Evolutionary conservation across 2,113 vertebrate species (phyloP), one percentile per base, ranked within the genome.

Genomic region (Microcebus jonahi): DNA sequence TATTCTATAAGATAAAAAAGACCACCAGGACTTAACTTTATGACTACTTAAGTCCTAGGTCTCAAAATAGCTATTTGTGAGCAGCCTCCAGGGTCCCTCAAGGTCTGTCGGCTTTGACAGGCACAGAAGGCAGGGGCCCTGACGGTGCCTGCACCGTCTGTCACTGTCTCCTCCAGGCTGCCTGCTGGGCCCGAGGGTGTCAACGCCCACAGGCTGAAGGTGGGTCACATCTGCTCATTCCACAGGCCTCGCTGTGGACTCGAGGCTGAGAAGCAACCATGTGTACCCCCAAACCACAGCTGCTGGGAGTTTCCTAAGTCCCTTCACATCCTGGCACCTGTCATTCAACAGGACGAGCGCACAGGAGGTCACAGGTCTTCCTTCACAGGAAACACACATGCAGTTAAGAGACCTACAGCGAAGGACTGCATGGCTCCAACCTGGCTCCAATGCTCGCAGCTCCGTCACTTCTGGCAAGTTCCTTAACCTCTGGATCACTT

Each of bases 231-330:
- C 70, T 84, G 55, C 18, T 68, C 70, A 25, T 3, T 82, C 45
- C 23, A 23, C 4, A 45, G 57, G 61, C 84, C n/a, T 42, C 39
- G 65, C 45, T 36, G 13, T 23, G 45, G 53, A 42, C 68, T 9
- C 9, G 14, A 59, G 70, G 29, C 42, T 85, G 18, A 39, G 55
- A n/a, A 95, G 55, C 36, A 18, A 8, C n/a, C 20, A 6, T 29
- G 29, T 23, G 8, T 14, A 67, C n/a, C n/a, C 45, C n/a, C 50
- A 25, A 45, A 77, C 42, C 59, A 36, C 6, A 53, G 36, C 27
- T 34, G n/a, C 76, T 70, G 63, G 61, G 90, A 83, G 81, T 50
- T 75, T 94, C 80, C 71, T 75, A 83, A 25, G 53, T 70, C 45
- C n/a, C 27, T 23, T 34, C 86, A 53, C 11, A 81, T 59, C 29